phyloP scores from a whole-genome alignment of 2,797 vertebrate species.

The Coracias cyanogaster region DNA sequence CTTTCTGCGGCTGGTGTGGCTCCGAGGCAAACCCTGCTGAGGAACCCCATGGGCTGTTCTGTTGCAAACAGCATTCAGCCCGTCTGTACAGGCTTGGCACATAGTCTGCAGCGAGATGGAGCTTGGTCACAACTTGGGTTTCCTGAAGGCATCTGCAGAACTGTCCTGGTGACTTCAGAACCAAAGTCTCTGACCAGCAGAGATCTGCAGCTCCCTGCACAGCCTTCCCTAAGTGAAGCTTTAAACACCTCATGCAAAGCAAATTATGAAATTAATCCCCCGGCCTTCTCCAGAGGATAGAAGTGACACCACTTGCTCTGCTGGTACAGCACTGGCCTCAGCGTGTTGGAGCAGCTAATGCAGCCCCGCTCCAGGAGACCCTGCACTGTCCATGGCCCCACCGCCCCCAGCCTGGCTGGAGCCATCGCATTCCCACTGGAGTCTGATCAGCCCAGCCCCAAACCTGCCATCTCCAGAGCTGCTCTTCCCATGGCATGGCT shows the following conservation, averaged over 20 bases:
- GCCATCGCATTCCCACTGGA: neutral
- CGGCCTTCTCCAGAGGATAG: neutral
- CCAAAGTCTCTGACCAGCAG: rapidly evolving
- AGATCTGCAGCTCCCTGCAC: neutral
- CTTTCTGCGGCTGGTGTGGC: neutral
- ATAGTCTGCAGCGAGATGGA: rapidly evolving
- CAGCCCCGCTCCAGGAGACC: neutral
- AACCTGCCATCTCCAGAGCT: neutral
- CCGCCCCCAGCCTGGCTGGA: neutral
- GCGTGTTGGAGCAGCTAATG: rapidly evolving
- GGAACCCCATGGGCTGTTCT: neutral
- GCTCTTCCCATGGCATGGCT: rapidly evolving
- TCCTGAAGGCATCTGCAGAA: neutral
- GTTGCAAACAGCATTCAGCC: rapidly evolving
- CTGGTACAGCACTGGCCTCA: neutral
- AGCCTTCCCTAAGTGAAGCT: neutral
- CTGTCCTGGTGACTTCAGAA: neutral
- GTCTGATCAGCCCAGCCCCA: neutral
- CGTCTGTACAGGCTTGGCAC: rapidly evolving
- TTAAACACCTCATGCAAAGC: neutral
- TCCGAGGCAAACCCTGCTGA: neutral
- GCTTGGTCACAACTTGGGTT: neutral
- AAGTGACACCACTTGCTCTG: rapidly evolving
- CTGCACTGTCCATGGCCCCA: rapidly evolving
- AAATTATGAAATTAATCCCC: neutral